A percentile compares a stretch with the other conserved stretches of the same genome.
phyloP scores from a whole-genome alignment of 2,113 vertebrate species.

The Furnarius figulus region DNA sequence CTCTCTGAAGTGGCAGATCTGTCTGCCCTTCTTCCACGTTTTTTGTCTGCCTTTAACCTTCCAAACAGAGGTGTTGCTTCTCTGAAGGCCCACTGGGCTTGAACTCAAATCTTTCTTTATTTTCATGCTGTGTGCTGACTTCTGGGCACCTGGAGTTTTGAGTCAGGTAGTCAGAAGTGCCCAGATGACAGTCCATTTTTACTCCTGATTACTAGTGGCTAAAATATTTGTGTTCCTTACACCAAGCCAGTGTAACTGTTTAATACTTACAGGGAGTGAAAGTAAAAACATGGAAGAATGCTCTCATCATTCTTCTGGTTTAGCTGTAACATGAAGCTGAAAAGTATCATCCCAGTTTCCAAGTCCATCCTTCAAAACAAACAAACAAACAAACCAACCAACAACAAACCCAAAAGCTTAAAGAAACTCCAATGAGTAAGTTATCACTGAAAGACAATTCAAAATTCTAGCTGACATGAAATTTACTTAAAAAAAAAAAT shows the following conservation, averaged over 20 bases:
- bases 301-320: not conserved
- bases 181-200: not conserved
- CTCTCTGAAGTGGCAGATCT: not conserved
- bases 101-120: not conserved
- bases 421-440: not conserved
- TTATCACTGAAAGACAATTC: not conserved
- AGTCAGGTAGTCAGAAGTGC: not conserved
- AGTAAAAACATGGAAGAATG: not conserved
- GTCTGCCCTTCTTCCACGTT: not conserved
- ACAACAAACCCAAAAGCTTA: not conserved
- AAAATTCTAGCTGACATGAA: not conserved
- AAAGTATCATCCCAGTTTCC: not conserved
- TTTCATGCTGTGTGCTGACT: not conserved
- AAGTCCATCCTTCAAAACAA: not conserved
- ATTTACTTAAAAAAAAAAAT: not conserved
- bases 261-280: not conserved
- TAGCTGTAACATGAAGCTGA: not conserved
- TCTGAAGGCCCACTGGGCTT: not conserved
- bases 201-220: not conserved
- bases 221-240: not conserved
- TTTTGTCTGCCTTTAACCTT: not conserved
- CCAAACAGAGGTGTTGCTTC: not conserved
- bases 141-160: accelerated
- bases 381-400: not conserved
- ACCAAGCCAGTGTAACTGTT: not conserved